A percentile compares a stretch with the other conserved stretches of the same genome.
Evolutionary conservation across 1,140 invertebrate genomes (phyloP).

Genomic region (Drosophila subobscura): DNA sequence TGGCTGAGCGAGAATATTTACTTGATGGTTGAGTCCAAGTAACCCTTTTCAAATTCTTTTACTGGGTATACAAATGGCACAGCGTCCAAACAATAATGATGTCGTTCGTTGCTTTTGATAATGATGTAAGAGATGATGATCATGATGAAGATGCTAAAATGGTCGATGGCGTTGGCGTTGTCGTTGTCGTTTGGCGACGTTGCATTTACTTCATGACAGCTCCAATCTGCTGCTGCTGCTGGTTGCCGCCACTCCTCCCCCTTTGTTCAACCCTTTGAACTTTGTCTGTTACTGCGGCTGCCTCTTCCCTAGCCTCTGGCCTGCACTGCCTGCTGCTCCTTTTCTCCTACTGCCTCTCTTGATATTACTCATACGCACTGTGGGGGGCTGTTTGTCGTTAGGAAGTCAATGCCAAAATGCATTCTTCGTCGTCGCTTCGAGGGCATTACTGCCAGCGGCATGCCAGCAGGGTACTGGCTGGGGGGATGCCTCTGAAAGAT

Average conservation of each 20-base stretch:
- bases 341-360: constrained; percentile 26
- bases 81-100: constrained; percentile 6
- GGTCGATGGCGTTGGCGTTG: constrained; percentile 58
- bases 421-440: constrained; percentile 31
- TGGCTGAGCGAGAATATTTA: too few species aligned
- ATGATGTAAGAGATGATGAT: constrained; percentile 17
- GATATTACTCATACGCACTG: constrained; percentile 78
- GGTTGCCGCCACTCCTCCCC: not conserved
- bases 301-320: too few species aligned
- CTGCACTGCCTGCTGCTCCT: too few species aligned
- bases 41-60: not conserved
- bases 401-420: constrained; percentile 56
- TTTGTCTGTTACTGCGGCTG: constrained; percentile 27
- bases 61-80: constrained; percentile 26
- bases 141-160: constrained; percentile 31
- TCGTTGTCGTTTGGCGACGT: constrained; percentile 46
- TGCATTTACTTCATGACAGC: constrained; percentile 58
- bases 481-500: constrained; percentile 8
- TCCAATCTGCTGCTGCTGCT: constrained; percentile 26
- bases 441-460: constrained; percentile 35
- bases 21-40: not conserved
- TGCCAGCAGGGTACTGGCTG: too few species aligned
- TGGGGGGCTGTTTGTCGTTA: constrained; percentile 40
- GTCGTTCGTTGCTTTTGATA: too few species aligned
- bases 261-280: constrained; percentile 13